These are phyloP conservation scores for Eidolon dupreanum DNA, from an alignment of 2,797 vertebrate genomes.

Conservation along the genomic window DNA sequence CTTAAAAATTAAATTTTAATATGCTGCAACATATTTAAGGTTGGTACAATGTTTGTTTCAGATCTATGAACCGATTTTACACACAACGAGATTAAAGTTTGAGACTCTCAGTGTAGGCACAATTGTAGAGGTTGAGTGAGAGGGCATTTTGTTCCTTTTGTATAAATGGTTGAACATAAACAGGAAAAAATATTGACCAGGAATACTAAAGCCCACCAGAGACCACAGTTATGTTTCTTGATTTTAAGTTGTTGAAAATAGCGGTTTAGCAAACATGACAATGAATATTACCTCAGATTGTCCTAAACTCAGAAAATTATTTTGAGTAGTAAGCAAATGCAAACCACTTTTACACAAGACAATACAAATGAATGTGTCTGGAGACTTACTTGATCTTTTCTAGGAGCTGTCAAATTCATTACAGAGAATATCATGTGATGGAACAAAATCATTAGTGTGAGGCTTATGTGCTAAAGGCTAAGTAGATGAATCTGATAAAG, in stretches of 20 bases:
- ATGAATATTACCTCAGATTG: background rate
- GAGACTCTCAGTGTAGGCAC: background rate
- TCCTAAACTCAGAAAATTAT: background rate
- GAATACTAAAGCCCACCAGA: background rate
- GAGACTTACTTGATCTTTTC: background rate
- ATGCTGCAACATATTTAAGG: constrained; percentile 32
- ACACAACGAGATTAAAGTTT: background rate
- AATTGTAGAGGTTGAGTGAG: background rate
- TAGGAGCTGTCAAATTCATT: background rate
- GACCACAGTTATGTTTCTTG: background rate
- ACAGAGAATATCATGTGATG: background rate
- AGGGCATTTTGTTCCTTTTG: background rate
- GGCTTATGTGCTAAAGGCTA: background rate
- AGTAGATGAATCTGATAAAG: background rate
- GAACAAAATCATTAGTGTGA: background rate
- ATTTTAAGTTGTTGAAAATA: constrained; percentile 46
- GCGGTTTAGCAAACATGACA: background rate
- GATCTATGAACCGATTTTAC: background rate
- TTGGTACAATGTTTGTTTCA: background rate
- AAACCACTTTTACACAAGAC: background rate
- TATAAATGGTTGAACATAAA: background rate
- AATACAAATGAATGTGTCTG: background rate
- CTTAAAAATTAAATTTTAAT: constrained; percentile 62
- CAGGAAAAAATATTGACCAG: background rate
- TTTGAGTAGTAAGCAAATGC: background rate